Base-by-base conservation (phyloP, 2,888 invertebrate genomes). In the Embidobia sp. region DNA sequence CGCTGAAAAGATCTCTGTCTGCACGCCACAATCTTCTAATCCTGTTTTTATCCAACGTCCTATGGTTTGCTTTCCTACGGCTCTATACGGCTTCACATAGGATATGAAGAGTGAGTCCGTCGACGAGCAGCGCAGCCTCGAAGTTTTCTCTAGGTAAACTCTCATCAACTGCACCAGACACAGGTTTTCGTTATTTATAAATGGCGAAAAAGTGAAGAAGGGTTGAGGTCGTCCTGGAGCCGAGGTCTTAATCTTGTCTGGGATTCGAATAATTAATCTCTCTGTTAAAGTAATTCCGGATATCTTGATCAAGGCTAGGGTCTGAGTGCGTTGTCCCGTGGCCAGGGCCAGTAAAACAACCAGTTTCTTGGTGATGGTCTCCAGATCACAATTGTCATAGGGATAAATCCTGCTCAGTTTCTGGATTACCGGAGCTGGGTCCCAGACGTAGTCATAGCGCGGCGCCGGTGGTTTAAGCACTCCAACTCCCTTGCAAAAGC, bases 381-480 rank as follows among this genome's bases (percentile, higher is more conserved):
- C 64, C 7, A 64, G 11, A 2, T n/a, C 4, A 2, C 31, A 10
- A n/a, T 48, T 8, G 1, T 16, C 22, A 19, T 64, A 15, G 1
- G 49, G 64, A 7, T 3, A 46, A n/a, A 10, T 8, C 1, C 15
- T 1, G 27, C n/a, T 26, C 0, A 79, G 19, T 66, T 79, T 78
- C 6, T 74, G 26, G 8, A 84, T 44, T 1, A 82, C 79, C 13
- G 72, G 59, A 10, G 35, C 42, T 3, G 81, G 81, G 35, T 83
- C 79, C 81, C 82, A 83, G 1, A 79, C 79, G 4, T 37, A 19
- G 2, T 77, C 72, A 49, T 82, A 82, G 31, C 72, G 79, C 0
- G 80, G 74, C 4, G 8, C 37, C 3, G 76, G 29, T 0, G 81
- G 81, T 33, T 11, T 49, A 13, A 29, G 5, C 8, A n/a, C n/a